Base-by-base conservation (phyloP, 2,797 vertebrate species). In the Cossypha caffra region DNA sequence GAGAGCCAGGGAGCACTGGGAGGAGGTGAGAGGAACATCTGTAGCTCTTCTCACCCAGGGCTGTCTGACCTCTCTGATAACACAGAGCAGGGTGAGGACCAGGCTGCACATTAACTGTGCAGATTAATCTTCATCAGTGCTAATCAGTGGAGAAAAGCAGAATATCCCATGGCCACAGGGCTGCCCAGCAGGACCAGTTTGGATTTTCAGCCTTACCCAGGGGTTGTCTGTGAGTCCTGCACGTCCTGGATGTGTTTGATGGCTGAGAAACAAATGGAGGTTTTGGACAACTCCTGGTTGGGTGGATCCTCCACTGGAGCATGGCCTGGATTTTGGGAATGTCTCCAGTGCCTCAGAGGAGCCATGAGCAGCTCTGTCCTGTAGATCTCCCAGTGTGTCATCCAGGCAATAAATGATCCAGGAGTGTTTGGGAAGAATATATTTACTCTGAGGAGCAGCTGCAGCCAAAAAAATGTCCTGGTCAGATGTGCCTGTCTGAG, bases 201-300 rank as follows among this genome's bases (percentile, higher is more conserved):
- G 76, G 67, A 4, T 21, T 62, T 42, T 8, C 6, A 2, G 40
- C 66, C n/a, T 62, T 48, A 20, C 9, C 16, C 10, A 3, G 40
- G 48, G 57, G 7, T 59, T 86, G 23, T 55, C 57, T 37, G 26
- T 10, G 59, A 66, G 58, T 50, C 29, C 0, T 3, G 21, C 45
- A 45, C 1, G 13, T 84, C 45, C 51, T 0, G 0, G 25, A 29
- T 0, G 0, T 7, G 13, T 85, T 31, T 45, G 58, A 5, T 35
- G 37, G 63, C 66, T 89, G 74, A 64, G 90, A 87, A 90, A 80
- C 40, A 67, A 59, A 7, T 1, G 8, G 35, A 64, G 43, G 55
- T 11, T 93, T 81, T 92, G 54, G 69, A 50, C 55, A 81, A 1
- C 31, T 69, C n/a, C 0, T 12, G 58, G 40, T 24, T 88, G 92